Conservation (phyloP, 2,797 vertebrate species). For the Selene dorsalis region DNA sequence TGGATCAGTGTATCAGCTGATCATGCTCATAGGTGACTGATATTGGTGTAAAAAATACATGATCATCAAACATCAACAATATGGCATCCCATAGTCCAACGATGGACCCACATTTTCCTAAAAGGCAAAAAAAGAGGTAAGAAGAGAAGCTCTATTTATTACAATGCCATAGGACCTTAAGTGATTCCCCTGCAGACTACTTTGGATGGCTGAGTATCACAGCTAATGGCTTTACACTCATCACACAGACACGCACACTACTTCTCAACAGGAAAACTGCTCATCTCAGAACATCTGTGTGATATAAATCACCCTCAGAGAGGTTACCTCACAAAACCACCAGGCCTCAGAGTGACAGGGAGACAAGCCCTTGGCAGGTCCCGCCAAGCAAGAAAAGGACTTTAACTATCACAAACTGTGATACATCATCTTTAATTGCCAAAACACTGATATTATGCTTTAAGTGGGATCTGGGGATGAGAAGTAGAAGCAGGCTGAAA, state of each 20-base stretch:
- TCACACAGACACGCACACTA: conserved; percentile 49
- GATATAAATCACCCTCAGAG: conserved; percentile 71
- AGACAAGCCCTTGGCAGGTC: conserved; percentile 55
- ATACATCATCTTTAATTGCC: conserved; percentile 68
- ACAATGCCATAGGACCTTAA: conserved; percentile 28
- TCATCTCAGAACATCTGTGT: conserved; percentile 75
- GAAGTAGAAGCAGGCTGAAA: conserved; percentile 43
- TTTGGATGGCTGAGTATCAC: conserved; percentile 42
- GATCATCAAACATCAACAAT: no score
- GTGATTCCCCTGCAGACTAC: conserved; percentile 56
- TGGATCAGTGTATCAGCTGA: no score
- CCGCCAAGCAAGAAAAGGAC: conserved; percentile 46
- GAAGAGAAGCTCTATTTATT: conserved; percentile 43
- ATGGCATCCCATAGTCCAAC: conserved; percentile 1
- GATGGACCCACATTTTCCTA: conserved; percentile 1
- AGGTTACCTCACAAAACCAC: conserved; percentile 72
- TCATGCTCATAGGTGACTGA: no score
- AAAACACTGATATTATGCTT: conserved; percentile 61
- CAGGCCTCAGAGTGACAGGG: conserved; percentile 55
- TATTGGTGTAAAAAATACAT: no score
- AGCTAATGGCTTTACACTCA: conserved; percentile 50
- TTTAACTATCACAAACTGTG: conserved; percentile 58
- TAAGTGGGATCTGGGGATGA: conserved; percentile 55
- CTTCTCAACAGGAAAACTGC: conserved; percentile 58
- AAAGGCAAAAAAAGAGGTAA: background rate